A percentile compares a stretch with the other conserved stretches of the same genome.
phyloP scores from a whole-genome alignment of 2,113 vertebrate genomes.

The Alces alces region DNA sequence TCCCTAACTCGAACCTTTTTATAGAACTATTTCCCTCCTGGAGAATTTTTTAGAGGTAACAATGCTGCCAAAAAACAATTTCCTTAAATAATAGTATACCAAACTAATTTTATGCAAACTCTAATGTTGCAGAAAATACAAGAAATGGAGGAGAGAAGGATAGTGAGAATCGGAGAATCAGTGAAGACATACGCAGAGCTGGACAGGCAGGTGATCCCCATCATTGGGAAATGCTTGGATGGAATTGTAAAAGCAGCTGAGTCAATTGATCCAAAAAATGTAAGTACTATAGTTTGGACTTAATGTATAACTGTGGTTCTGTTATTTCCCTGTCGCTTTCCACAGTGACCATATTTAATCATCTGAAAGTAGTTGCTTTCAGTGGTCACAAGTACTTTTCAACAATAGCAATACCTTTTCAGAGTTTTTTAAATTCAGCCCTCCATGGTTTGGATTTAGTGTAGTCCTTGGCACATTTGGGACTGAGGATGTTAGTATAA shows the following conservation, averaged over 20 bases:
- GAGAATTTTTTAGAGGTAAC: background rate
- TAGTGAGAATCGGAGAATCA: constrained; percentile 88
- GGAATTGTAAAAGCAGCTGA: constrained; percentile 94
- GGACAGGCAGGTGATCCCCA: constrained; percentile 94
- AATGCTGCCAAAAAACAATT: fast-evolving
- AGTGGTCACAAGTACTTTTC: fast-evolving
- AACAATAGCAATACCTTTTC: no score
- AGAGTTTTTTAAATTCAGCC: background rate
- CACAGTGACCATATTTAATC: fast-evolving
- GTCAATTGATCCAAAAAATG: constrained; percentile 89
- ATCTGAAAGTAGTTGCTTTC: fast-evolving
- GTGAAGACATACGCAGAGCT: constrained; percentile 94
- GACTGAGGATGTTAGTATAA: background rate
- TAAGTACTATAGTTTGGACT: constrained; percentile 73
- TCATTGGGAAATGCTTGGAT: constrained; percentile 96
- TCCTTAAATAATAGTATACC: background rate
- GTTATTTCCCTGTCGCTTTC: background rate
- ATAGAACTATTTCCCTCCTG: background rate
- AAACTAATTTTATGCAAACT: background rate
- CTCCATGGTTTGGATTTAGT: background rate
- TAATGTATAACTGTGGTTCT: background rate
- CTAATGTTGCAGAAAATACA: constrained; percentile 90
- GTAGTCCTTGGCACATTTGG: background rate
- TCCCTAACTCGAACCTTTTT: no score
- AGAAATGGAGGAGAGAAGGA: constrained; percentile 95